These are phyloP conservation scores for Turnix velox DNA, from an alignment of 2,113 vertebrate genomes.

Conservation along the genomic window DNA sequence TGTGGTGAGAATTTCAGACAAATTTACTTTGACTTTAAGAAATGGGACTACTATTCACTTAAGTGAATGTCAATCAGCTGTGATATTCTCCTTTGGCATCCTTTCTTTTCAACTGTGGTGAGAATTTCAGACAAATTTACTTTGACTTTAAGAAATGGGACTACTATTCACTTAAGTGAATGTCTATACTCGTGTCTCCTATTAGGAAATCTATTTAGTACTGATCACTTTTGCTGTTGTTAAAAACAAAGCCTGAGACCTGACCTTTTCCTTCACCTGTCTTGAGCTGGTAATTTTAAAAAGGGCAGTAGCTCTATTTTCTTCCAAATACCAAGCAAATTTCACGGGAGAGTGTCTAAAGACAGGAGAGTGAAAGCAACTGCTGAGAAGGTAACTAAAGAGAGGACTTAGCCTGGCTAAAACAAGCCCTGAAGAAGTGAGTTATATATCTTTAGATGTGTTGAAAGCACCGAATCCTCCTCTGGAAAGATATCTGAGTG, in stretches of 20 bases:
- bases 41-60: neutral
- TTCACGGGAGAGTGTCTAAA: neutral
- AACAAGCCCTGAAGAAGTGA: neutral
- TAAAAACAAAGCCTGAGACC: neutral
- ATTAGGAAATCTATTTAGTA: neutral
- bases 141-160: neutral
- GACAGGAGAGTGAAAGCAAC: neutral
- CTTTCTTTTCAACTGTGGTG: neutral
- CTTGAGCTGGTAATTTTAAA: neutral
- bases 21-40: neutral
- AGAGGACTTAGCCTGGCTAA: neutral
- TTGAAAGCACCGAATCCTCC: neutral
- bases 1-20: accelerated
- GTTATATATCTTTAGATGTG: accelerated
- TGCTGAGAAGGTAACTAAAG: neutral
- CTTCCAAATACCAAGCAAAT: neutral
- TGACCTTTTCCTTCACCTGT: neutral
- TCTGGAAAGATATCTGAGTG: neutral
- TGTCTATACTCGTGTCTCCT: neutral
- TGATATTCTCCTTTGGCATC: neutral
- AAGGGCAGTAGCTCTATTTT: neutral
- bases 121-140: neutral
- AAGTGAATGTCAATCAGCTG: neutral
- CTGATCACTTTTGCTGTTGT: neutral
- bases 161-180: neutral